Base-by-base conservation (phyloP, 2,113 vertebrate species). In the Rhea americana region DNA sequence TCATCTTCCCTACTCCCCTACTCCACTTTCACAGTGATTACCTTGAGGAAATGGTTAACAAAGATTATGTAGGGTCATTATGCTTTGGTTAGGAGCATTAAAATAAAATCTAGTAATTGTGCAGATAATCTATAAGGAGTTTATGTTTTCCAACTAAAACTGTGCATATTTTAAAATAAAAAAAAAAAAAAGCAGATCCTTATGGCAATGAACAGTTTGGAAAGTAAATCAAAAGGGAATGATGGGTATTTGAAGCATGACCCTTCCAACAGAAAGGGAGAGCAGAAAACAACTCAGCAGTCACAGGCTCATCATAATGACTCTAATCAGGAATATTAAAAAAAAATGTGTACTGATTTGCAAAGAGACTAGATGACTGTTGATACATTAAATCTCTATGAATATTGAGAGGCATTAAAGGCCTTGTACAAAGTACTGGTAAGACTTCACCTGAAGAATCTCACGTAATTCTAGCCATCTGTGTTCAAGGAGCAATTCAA, bases 391-490 rank as follows among this genome's bases (percentile, higher is more conserved):
- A 28, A 3, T 21, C 15, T 28, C 47, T 5, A 58, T 58, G 26
- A 72, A 47, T 70, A 82, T 19, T 32, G 58, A 48, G 25, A 41
- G 3, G 1, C 19, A 75, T 25, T 68, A n/a, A 77, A 86, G 43
- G 12, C 22, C 4, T 25, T 18, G 26, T 20, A 30, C 32, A 45
- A 37, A 17, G 35, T 13, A 8, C 26, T 26, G 9, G 26, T 50
- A 85, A 82, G 53, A n/a, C 26, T 14, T 59, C 24, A 85, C 7
- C 25, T 67, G 47, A 50, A 93, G 50, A 50, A 55, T 11, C 59
- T 58, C 0, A 0, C 6, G 20, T 0, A 9, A 9, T 21, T 85
- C 28, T 53, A 9, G 5, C 17, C 35, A 53, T 56, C 45, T 21
- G 10, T 13, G 8, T 39, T 76, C 15, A 35, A 45, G 17, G 13